A percentile compares a stretch with the other conserved stretches of the same genome.
Conservation (phyloP, 2,888 invertebrate species). For the Peribatodes rhomboidaria region DNA sequence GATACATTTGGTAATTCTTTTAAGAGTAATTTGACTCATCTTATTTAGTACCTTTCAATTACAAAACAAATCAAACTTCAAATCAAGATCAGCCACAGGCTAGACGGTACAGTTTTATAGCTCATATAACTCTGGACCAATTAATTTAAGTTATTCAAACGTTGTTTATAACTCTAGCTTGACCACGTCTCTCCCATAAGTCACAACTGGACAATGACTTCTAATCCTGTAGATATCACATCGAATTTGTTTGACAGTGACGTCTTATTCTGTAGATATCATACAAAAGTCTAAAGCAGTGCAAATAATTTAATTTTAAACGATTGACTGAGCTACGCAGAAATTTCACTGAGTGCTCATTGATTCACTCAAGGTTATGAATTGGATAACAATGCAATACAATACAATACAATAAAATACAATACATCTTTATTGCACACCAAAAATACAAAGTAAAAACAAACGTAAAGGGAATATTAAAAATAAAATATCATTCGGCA, state of each 20-base stretch:
- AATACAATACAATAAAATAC: too few species aligned
- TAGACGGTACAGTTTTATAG: slow-evolving; percentile 18
- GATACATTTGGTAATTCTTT: too few species aligned
- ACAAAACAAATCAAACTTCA: slow-evolving; percentile 16
- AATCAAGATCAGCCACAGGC: slow-evolving; percentile 19
- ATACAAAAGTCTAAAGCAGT: too few species aligned
- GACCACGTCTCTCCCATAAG: slow-evolving; percentile 45
- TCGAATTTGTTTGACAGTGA: not conserved
- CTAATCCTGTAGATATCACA: not conserved
- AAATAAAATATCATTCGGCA: too few species aligned
- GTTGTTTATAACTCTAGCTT: slow-evolving; percentile 41
- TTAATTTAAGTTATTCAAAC: slow-evolving; percentile 44
- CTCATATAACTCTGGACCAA: slow-evolving; percentile 34
- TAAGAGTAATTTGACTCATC: not conserved
- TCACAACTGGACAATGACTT: slow-evolving; percentile 14
- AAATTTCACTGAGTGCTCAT: not conserved
- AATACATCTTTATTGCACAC: too few species aligned
- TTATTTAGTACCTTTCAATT: not conserved
- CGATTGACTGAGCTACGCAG: too few species aligned
- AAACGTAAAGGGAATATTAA: too few species aligned
- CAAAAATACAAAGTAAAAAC: too few species aligned
- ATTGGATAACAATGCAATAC: too few species aligned
- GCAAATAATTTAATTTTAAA: too few species aligned
- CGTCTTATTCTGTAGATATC: too few species aligned
- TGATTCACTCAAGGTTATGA: too few species aligned